Conservation (phyloP, 2,888 invertebrate genomes). For the Tinea trinotella region DNA sequence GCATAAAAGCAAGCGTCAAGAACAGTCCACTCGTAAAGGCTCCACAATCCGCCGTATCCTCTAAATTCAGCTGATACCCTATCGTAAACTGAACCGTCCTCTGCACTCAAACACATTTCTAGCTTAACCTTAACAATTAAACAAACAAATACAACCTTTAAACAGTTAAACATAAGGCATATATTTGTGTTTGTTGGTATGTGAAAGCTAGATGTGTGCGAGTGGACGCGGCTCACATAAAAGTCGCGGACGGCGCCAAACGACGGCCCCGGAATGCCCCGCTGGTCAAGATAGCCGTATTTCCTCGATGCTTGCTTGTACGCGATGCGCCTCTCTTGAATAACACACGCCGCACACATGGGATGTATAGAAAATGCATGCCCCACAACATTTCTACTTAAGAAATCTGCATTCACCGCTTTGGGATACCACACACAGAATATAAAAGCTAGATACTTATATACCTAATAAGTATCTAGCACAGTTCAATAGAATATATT, state of each 20-base stretch:
- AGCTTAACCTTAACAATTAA: not conserved
- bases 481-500: too few relatives aligned
- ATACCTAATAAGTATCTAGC: too few relatives aligned
- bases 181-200: not conserved
- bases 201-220: not conserved
- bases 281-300: conserved; percentile 19
- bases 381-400: not conserved
- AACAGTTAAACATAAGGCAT: not conserved
- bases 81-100: conserved; percentile 18
- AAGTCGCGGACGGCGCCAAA: conserved; percentile 18
- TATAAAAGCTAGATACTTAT: too few relatives aligned
- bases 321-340: conserved; percentile 15
- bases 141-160: not conserved
- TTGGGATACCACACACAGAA: too few relatives aligned
- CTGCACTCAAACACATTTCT: conserved; percentile 4
- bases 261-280: conserved; percentile 17
- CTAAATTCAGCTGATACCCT: conserved; percentile 19
- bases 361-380: conserved; percentile 11
- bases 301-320: conserved; percentile 6
- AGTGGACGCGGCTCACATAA: conserved; percentile 9
- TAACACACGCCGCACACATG: conserved; percentile 11
- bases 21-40: conserved; percentile 9
- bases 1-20: conserved; percentile 14
- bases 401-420: not conserved
- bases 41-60: conserved; percentile 3